Base-by-base conservation (phyloP, 2,888 invertebrate genomes). In the Morpho deidamia region DNA sequence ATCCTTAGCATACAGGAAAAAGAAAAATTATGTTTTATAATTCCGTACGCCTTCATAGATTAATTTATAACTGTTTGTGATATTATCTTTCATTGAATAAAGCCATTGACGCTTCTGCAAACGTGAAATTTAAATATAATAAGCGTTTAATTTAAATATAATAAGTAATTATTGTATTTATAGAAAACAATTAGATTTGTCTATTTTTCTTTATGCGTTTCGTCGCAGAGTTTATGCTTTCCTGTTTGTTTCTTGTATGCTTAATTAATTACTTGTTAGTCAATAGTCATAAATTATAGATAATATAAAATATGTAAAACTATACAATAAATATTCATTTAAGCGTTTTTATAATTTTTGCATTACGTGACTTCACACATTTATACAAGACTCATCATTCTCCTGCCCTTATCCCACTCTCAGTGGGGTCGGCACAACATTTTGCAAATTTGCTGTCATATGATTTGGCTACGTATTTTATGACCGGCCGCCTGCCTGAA, bases 141-240 rank as follows among this genome's bases (percentile, higher is more conserved):
- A 59, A 56, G 53, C 55, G 51, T 58, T 59, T 63, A 57, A 67
- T 65, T 67, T 65, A 60, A 67, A 67, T 67, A 65, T 63, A 67
- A 65, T 63, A 61, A 60, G 56, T 61, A 62, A 63, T 61, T 63
- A 65, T 59, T 61, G 46, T 62, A 64, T 65, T 63, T 64, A 63
- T 63, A 61, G 58, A 63, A 57, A 56, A 59, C 56, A 63, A 63
- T 61, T 60, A 61, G 56, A 58, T 58, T 55, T 42, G 51, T 56
- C 55, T 39, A 53, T 53, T 53, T 48, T 48, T 48, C 43, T 53
- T 40, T 48, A 42, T 48, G 47, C 39, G 48, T 12, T 44, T 44
- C 33, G 33, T 4, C 11, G 53, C 44, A 33, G 32, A 46, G 37
- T 42, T 52, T 52, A 52, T 46, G 42, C 34, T 41, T 44, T 44